Evolutionary conservation across 2,888 invertebrate species (phyloP).

Genomic region (Dicroscelio sp.): DNA sequence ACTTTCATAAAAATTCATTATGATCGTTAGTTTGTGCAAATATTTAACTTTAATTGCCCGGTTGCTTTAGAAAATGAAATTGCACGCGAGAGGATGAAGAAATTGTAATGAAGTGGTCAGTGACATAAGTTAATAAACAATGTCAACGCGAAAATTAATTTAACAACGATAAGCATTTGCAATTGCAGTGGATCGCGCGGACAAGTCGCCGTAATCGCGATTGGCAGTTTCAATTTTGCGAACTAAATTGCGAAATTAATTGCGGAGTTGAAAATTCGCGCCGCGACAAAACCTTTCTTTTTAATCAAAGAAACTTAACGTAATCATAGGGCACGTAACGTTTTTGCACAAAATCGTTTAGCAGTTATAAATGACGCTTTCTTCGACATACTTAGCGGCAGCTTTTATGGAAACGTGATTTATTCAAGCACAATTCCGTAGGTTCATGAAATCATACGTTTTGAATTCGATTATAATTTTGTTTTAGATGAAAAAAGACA

Average conservation of each 20-base stretch:
- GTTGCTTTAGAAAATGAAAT: conserved; percentile 45
- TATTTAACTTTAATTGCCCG: conserved; percentile 53
- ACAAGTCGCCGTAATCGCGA: too few species aligned
- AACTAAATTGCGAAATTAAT: too few species aligned
- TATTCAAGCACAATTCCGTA: neutral
- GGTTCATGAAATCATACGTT: neutral
- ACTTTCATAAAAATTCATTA: conserved; percentile 66
- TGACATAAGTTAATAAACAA: conserved; percentile 25
- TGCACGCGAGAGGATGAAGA: conserved; percentile 3
- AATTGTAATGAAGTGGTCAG: conserved; percentile 29
- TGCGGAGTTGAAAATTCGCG: too few species aligned
- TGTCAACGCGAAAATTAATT: too few species aligned
- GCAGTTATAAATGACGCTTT: conserved; percentile 54
- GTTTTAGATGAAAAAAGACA: neutral
- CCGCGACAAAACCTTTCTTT: conserved; percentile 30
- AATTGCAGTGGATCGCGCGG: too few species aligned
- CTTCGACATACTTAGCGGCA: conserved; percentile 56
- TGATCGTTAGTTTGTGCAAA: conserved; percentile 58
- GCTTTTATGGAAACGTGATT: conserved; percentile 17
- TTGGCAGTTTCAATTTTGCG: too few species aligned
- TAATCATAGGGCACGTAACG: conserved; percentile 53
- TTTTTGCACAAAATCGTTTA: conserved; percentile 52
- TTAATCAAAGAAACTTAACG: conserved; percentile 56
- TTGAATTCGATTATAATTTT: neutral
- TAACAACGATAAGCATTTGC: too few species aligned